Evolutionary conservation across 2,113 vertebrate species (phyloP).

Genomic region (Parotia lawesii): DNA sequence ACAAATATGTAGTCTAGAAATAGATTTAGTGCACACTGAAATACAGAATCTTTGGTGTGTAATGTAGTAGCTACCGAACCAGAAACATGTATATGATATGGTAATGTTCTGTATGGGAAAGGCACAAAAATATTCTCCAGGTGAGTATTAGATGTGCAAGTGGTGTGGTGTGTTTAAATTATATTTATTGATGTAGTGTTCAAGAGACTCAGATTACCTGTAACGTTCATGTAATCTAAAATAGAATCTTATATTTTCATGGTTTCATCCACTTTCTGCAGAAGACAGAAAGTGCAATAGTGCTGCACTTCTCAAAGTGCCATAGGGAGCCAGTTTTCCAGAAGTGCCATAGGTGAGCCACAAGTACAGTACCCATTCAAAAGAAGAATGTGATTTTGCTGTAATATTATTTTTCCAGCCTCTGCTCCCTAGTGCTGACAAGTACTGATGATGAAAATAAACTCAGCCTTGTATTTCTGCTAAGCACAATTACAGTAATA

Average conservation of each 20-base stretch:
- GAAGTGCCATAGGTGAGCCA: neutral
- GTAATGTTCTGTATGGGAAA: neutral
- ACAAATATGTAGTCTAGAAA: neutral
- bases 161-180: neutral
- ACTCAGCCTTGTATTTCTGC: neutral
- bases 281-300: neutral
- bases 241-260: neutral
- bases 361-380: neutral
- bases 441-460: neutral
- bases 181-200: neutral
- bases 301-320: neutral
- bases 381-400: neutral
- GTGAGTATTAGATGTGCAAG: neutral
- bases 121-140: neutral
- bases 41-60: neutral
- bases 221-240: neutral
- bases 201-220: neutral
- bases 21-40: neutral
- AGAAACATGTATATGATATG: neutral
- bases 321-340: neutral
- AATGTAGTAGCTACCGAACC: neutral
- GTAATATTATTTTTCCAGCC: neutral
- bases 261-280: neutral
- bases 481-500: neutral
- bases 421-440: neutral